These are phyloP conservation scores for Epicauta chinensis DNA, from an alignment of 1,140 invertebrate species.

Conservation along the genomic window DNA sequence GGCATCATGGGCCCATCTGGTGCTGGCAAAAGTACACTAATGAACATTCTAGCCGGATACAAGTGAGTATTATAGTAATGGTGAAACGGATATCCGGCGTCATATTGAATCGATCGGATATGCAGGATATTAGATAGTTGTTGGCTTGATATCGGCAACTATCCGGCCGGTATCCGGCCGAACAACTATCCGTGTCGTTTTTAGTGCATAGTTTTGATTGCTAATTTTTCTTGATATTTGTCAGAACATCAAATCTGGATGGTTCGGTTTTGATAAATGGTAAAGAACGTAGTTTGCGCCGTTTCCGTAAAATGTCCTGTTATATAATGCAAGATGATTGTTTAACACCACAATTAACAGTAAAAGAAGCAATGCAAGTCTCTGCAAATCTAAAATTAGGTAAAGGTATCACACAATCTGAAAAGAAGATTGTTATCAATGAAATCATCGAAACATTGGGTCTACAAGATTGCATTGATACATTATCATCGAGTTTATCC, in stretches of 20 bases:
- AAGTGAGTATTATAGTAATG: no score
- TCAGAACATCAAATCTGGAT: slow-evolving; percentile 65
- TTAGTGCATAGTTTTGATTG: no score
- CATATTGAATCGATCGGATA: no score
- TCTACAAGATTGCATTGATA: slow-evolving; percentile 68
- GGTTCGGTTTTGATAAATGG: slow-evolving; percentile 80
- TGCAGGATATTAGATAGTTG: no score
- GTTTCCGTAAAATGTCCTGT: slow-evolving; percentile 87
- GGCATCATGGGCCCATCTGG: slow-evolving; percentile 94
- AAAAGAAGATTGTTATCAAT: slow-evolving; percentile 73
- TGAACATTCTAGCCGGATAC: slow-evolving; percentile 86
- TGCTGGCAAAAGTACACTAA: slow-evolving; percentile 86
- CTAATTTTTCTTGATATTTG: slow-evolving; percentile 28
- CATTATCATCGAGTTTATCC: slow-evolving; percentile 72
- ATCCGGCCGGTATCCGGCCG: no score
- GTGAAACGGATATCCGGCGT: no score
- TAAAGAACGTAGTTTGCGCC: slow-evolving; percentile 73
- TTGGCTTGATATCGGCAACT: no score
- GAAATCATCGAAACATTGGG: slow-evolving; percentile 71
- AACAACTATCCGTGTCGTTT: no score
- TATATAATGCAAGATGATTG: slow-evolving; percentile 97
- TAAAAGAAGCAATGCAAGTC: slow-evolving; percentile 82
- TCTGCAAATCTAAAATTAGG: slow-evolving; percentile 89
- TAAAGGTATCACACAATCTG: slow-evolving; percentile 63
- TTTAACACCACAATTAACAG: slow-evolving; percentile 78